Evolutionary conservation across 2,888 invertebrate species (phyloP).

Genomic region (Timandra comae): DNA sequence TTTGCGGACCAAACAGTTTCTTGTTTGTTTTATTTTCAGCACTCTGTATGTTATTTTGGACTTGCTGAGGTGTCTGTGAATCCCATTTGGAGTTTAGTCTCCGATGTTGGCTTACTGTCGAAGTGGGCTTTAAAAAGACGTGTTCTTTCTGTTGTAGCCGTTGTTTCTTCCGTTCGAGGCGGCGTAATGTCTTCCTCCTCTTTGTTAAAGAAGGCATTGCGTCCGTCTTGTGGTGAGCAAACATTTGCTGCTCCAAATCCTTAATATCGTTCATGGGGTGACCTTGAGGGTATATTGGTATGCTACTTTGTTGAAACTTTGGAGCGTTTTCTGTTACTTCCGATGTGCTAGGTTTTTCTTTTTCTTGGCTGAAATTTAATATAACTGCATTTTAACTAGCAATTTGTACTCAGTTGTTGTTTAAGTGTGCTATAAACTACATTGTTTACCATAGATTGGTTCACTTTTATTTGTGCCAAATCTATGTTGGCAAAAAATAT

Average conservation of each 20-base stretch:
- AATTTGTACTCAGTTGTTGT: not conserved
- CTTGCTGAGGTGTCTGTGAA: not conserved
- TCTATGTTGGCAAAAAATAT: not conserved
- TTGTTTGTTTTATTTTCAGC: too few species aligned
- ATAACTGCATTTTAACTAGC: too few species aligned
- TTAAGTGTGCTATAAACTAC: not conserved
- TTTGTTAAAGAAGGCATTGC: constrained; percentile 59
- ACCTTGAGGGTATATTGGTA: constrained; percentile 49
- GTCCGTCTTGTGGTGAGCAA: constrained; percentile 58
- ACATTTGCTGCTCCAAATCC: constrained; percentile 64
- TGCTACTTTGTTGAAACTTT: constrained; percentile 28
- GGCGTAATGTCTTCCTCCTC: constrained; percentile 62
- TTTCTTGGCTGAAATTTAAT: constrained; percentile 26
- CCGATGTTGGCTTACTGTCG: too few species aligned
- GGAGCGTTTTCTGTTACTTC: constrained; percentile 29
- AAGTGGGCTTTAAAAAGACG: too few species aligned
- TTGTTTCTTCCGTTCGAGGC: constrained; percentile 61
- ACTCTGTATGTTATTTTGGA: too few species aligned
- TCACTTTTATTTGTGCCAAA: too few species aligned
- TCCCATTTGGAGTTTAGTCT: not conserved
- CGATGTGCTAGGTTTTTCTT: constrained; percentile 33
- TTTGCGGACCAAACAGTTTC: constrained; percentile 48
- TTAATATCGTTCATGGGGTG: constrained; percentile 75
- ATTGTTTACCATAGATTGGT: not conserved
- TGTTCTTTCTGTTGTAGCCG: constrained; percentile 23